A percentile compares a stretch with the other conserved stretches of the same genome.
These are phyloP conservation scores for Sylvilagus bachmani DNA, from an alignment of 2,113 vertebrate genomes.

Conservation along the genomic window DNA sequence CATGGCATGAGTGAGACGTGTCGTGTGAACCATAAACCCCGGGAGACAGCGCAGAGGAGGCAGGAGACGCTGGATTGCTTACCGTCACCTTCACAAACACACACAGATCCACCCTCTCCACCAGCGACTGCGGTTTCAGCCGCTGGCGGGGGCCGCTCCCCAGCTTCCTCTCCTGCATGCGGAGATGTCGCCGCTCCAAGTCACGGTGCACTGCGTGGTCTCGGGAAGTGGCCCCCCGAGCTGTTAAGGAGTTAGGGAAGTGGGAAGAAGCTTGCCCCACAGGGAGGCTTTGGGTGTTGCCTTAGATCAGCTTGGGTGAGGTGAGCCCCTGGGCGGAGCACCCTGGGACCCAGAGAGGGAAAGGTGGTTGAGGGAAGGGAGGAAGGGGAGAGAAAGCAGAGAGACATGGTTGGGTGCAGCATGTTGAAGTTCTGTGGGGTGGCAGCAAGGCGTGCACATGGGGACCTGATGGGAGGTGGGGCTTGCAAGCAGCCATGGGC, in stretches of 20 bases:
- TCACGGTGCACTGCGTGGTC: not conserved
- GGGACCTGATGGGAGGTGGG: not conserved
- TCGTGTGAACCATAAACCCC: not conserved
- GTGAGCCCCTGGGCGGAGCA: not conserved
- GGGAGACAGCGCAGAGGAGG: not conserved
- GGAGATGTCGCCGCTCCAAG: not conserved
- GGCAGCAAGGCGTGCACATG: not conserved
- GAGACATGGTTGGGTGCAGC: accelerated
- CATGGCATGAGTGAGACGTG: not conserved
- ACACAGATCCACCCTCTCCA: not conserved
- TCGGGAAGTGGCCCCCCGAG: not conserved
- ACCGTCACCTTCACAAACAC: not conserved
- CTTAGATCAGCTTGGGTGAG: not conserved
- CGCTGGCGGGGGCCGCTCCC: not conserved
- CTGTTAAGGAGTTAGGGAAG: not conserved
- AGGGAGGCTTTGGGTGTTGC: not conserved
- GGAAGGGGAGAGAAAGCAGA: not conserved
- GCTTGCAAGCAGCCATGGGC: not conserved
- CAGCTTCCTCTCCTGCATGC: not conserved
- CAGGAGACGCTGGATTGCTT: not conserved
- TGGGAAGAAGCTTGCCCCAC: not conserved
- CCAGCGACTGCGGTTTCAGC: not conserved
- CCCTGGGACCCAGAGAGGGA: not conserved
- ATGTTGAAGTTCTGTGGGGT: not conserved
- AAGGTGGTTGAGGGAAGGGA: not conserved